Conservation (phyloP, 1,140 invertebrate genomes). For the Drosophila tropicalis region DNA sequence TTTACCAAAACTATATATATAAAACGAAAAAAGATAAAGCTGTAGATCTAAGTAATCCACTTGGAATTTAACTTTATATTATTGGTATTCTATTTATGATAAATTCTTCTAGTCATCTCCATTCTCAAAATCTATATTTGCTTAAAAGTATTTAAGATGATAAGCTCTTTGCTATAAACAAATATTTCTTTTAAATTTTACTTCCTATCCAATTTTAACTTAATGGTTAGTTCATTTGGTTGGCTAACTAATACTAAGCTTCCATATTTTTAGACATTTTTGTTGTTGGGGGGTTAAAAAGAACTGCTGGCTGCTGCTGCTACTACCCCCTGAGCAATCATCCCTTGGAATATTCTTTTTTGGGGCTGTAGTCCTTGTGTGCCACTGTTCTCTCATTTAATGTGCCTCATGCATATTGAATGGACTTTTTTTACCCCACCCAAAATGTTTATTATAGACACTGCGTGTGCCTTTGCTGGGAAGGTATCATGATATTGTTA, state of each 20-base stretch:
- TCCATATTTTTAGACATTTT: not conserved
- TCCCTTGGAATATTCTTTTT: slow-evolving; percentile 6
- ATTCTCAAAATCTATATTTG: no score
- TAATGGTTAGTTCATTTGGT: not conserved
- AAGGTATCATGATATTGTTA: not conserved
- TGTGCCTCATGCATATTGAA: slow-evolving; percentile 70
- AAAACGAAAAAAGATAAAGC: no score
- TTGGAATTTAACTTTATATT: no score
- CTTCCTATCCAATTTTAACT: not conserved
- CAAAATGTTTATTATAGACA: not conserved
- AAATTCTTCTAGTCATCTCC: no score
- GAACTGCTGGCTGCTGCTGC: not conserved
- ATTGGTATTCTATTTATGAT: no score
- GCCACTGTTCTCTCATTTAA: slow-evolving; percentile 60
- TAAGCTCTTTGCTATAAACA: no score
- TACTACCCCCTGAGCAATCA: slow-evolving; percentile 48
- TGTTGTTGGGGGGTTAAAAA: slow-evolving; percentile 17
- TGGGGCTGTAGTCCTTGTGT: slow-evolving; percentile 12
- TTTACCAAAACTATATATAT: no score
- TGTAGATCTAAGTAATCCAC: no score
- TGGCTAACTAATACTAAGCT: not conserved
- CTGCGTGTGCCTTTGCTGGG: not conserved
- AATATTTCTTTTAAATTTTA: not conserved
- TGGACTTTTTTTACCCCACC: slow-evolving; percentile 58
- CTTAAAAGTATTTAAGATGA: no score